Conservation (phyloP, 23 tunicate genomes). For the Trididemnum clinides region DNA sequence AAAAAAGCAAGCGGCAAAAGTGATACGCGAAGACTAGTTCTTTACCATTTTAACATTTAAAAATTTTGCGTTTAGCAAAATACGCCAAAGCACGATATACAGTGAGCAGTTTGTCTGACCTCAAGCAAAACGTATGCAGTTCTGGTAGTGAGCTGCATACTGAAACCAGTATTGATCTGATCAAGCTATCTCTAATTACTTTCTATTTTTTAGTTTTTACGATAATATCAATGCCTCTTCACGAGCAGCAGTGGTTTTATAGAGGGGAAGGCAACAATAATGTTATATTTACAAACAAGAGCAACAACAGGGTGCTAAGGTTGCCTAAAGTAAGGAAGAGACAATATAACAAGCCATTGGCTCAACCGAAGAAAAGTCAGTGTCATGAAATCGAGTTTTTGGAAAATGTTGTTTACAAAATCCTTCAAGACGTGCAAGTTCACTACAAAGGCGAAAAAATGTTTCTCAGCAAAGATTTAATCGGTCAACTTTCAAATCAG, state of each 20-base stretch:
- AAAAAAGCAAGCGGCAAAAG: too few relatives aligned
- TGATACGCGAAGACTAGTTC: too few relatives aligned
- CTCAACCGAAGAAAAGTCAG: background rate
- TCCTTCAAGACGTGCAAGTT: constrained; percentile 21
- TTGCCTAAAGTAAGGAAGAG: constrained; percentile 25
- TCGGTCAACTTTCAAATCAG: constrained; percentile 4
- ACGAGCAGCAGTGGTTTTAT: constrained; percentile 41
- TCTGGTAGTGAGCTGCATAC: too few relatives aligned
- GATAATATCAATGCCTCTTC: too few relatives aligned
- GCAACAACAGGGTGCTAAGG: constrained; percentile 18
- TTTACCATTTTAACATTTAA: too few relatives aligned
- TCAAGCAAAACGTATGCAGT: too few relatives aligned
- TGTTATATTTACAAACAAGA: constrained; percentile 38
- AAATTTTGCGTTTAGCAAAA: too few relatives aligned
- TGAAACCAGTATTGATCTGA: too few relatives aligned
- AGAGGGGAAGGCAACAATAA: constrained; percentile 59
- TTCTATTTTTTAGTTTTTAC: too few relatives aligned
- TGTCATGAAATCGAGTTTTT: constrained; percentile 46
- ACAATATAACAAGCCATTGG: background rate
- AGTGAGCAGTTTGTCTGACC: too few relatives aligned
- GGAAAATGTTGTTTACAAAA: constrained; percentile 44
- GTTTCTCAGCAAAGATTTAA: constrained; percentile 10
- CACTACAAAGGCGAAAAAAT: constrained; percentile 35
- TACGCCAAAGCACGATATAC: too few relatives aligned
- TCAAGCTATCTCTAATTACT: too few relatives aligned